Evolutionary conservation across 1,140 invertebrate genomes (phyloP).

Genomic region (Delia radicum): DNA sequence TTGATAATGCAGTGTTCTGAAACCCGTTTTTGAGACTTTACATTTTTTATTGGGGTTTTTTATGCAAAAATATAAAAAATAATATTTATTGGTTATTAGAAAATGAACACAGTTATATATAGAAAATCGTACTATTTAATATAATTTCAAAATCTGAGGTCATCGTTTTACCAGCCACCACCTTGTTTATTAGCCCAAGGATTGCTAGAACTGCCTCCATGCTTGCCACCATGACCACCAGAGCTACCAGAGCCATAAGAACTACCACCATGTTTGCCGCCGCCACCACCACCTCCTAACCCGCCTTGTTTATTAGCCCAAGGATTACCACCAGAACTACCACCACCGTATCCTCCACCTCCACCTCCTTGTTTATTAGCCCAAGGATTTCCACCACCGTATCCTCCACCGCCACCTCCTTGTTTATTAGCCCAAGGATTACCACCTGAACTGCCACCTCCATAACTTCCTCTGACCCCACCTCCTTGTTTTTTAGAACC

Average conservation of each 20-base stretch:
- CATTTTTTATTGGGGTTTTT: too few species aligned
- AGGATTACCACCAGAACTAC: not conserved
- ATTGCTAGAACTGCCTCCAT: slow-evolving; percentile 23
- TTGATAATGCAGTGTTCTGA: too few species aligned
- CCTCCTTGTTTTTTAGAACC: slow-evolving; percentile 25
- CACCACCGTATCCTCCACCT: slow-evolving; percentile 8
- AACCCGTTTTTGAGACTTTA: too few species aligned
- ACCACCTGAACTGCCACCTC: not conserved
- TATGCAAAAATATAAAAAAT: too few species aligned
- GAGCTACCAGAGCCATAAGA: slow-evolving; percentile 19
- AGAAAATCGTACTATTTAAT: too few species aligned
- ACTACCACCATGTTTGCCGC: slow-evolving; percentile 28
- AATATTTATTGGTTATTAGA: too few species aligned
- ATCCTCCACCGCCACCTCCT: slow-evolving; percentile 27
- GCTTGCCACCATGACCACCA: slow-evolving; percentile 29
- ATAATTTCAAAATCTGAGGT: too few species aligned
- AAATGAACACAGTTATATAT: too few species aligned
- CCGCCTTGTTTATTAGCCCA: slow-evolving; percentile 24
- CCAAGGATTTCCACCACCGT: not conserved
- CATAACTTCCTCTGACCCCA: not conserved
- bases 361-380: slow-evolving; percentile 26
- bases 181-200: slow-evolving; percentile 8
- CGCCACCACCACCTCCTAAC: slow-evolving; percentile 21
- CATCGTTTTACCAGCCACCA: slow-evolving; percentile 38
- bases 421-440: too few species aligned